Conservation (phyloP, 2,888 invertebrate species). For the Archaeoteleia sp. region DNA sequence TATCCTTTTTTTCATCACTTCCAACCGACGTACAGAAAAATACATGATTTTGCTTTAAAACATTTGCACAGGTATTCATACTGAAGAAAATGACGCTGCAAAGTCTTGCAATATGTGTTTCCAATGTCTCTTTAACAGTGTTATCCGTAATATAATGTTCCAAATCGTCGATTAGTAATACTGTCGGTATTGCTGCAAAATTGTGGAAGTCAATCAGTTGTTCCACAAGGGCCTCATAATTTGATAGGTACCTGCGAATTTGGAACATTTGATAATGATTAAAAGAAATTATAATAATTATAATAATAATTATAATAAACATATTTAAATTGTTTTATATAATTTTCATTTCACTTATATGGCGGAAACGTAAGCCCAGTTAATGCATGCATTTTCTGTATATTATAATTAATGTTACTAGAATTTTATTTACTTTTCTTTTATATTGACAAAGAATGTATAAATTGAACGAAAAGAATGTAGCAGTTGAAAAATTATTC, state of each 20-base stretch:
- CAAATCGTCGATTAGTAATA: slow-evolving; percentile 67
- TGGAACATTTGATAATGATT: too few relatives aligned
- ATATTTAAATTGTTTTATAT: too few relatives aligned
- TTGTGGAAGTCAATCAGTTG: slow-evolving; percentile 64
- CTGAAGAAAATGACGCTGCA: slow-evolving; percentile 63
- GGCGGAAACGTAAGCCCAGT: too few relatives aligned
- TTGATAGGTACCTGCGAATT: slow-evolving; percentile 63
- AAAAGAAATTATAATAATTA: too few relatives aligned
- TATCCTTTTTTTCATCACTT: slow-evolving; percentile 6
- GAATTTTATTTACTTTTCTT: too few relatives aligned
- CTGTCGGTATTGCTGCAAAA: slow-evolving; percentile 61
- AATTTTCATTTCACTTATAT: too few relatives aligned
- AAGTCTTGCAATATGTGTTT: slow-evolving; percentile 59
- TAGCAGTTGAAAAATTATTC: too few relatives aligned
- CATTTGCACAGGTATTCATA: slow-evolving; percentile 62
- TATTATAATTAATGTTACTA: too few relatives aligned
- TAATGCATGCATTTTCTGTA: too few relatives aligned
- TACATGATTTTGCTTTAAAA: slow-evolving; percentile 51
- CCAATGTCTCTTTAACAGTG: slow-evolving; percentile 29
- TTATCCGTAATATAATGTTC: slow-evolving; percentile 60
- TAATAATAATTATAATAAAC: too few relatives aligned
- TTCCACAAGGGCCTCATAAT: slow-evolving; percentile 62
- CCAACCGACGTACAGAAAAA: slow-evolving; percentile 49
- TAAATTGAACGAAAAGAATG: too few relatives aligned
- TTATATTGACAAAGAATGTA: too few relatives aligned